Evolutionary conservation across 2,113 vertebrate genomes (phyloP).

Genomic region (Podilymbus podiceps): DNA sequence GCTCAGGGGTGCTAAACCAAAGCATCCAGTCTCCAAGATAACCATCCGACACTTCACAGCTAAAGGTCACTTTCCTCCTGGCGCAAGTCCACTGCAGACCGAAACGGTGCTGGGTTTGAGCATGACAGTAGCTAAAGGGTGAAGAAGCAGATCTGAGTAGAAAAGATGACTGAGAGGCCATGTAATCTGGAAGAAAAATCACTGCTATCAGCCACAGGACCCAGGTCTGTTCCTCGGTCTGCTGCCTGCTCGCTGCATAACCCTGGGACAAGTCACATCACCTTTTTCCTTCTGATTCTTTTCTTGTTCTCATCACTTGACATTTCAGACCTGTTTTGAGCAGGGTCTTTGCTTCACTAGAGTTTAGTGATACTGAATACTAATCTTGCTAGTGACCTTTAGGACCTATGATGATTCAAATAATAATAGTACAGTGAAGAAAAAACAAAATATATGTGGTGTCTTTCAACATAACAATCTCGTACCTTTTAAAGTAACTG

Average conservation of each 20-base stretch:
- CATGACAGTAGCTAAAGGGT: background rate
- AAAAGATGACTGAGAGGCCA: background rate
- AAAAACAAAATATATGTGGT: background rate
- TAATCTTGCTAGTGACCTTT: background rate
- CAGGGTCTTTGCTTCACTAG: background rate
- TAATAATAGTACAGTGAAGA: background rate
- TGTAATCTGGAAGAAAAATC: background rate
- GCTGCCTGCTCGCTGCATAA: background rate
- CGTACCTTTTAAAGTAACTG: background rate
- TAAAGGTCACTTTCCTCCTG: constrained; percentile 1
- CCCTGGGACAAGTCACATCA: background rate
- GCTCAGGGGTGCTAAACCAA: background rate
- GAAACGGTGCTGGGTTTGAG: background rate
- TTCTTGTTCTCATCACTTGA: background rate
- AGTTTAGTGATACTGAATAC: background rate
- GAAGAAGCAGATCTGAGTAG: background rate
- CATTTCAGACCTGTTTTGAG: background rate
- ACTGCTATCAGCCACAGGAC: background rate
- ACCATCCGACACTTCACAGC: background rate
- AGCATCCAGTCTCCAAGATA: background rate
- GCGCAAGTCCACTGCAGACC: background rate
- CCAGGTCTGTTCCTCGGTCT: background rate
- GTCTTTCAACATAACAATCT: background rate
- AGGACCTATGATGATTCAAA: background rate
- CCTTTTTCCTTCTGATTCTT: background rate